Conservation (phyloP, 2,797 vertebrate species). For the Jordanella pulchra region DNA sequence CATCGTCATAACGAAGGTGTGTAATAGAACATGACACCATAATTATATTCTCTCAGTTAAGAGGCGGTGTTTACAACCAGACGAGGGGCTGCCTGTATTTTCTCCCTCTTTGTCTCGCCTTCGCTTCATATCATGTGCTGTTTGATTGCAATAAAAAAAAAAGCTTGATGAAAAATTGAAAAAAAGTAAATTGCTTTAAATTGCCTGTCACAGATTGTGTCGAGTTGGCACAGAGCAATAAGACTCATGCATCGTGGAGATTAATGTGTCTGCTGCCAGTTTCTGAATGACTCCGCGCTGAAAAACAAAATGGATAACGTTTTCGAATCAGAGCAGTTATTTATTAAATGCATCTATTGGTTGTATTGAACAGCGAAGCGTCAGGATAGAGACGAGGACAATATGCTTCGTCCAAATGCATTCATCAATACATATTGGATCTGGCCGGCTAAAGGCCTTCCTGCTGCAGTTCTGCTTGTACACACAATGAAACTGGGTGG, state of each 20-base stretch:
- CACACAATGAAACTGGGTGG: slow-evolving; percentile 31
- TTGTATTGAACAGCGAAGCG: slow-evolving; percentile 49
- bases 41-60: slow-evolving; percentile 78
- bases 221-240: slow-evolving; percentile 53
- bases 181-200: slow-evolving; percentile 77
- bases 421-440: slow-evolving; percentile 71
- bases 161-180: slow-evolving; percentile 69
- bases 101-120: slow-evolving; percentile 38
- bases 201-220: slow-evolving; percentile 75
- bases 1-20: slow-evolving; percentile 73
- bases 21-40: slow-evolving; percentile 78
- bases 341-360: slow-evolving; percentile 73
- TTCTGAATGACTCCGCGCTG: slow-evolving; percentile 51
- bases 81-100: slow-evolving; percentile 62
- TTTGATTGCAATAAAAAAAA: slow-evolving; percentile 69
- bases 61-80: slow-evolving; percentile 75
- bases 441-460: slow-evolving; percentile 63
- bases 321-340: slow-evolving; percentile 72
- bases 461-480: slow-evolving; percentile 29
- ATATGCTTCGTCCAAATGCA: slow-evolving; percentile 54
- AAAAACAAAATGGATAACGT: slow-evolving; percentile 63
- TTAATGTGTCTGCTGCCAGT: slow-evolving; percentile 70
- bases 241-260: slow-evolving; percentile 55
- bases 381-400: slow-evolving; percentile 52
- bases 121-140: slow-evolving; percentile 64